These are phyloP conservation scores for Psilopsiagon aymara DNA, from an alignment of 2,113 vertebrate species.

Conservation along the genomic window DNA sequence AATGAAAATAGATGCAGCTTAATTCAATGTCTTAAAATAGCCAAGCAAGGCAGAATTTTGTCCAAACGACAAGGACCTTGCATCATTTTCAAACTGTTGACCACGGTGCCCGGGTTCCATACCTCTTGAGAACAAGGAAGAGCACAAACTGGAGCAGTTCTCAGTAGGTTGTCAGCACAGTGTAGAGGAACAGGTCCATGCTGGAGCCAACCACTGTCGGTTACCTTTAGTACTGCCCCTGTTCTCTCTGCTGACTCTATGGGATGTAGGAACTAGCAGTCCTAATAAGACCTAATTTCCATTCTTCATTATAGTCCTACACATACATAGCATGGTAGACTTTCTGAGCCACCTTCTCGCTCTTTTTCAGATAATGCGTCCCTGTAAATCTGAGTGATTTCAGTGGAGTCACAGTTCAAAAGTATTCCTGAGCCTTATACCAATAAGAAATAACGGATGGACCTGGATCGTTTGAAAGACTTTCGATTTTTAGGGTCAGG, in stretches of 20 bases:
- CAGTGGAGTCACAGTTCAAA: background rate
- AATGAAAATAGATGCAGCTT: background rate
- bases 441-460: background rate
- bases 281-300: background rate
- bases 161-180: background rate
- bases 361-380: background rate
- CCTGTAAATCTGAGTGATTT: background rate
- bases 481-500: background rate
- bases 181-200: background rate
- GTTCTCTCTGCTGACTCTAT: fast-evolving
- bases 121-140: background rate
- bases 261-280: background rate
- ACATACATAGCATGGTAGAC: background rate
- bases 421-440: background rate
- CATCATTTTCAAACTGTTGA: background rate
- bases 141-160: background rate
- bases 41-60: background rate
- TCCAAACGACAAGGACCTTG: background rate
- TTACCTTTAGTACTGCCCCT: background rate
- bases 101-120: background rate
- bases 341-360: background rate
- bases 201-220: background rate
- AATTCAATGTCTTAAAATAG: background rate
- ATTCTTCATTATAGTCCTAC: background rate
- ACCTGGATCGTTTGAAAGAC: background rate